phyloP scores from a whole-genome alignment of 2,113 vertebrate genomes.

The Thalassarche chlororhynchos region DNA sequence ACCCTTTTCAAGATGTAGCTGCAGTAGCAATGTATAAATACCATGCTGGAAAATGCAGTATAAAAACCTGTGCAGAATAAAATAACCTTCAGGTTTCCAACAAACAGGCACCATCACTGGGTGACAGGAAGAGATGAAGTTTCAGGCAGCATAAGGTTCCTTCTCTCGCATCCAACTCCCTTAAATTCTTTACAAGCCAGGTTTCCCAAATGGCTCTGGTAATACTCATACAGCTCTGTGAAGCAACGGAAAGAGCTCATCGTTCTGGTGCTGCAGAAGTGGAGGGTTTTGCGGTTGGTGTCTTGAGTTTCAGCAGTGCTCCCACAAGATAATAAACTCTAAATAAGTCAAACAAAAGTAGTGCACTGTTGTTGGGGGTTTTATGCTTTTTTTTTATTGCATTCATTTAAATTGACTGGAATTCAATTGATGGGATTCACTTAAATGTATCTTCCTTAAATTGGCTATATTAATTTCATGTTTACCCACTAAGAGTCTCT shows the following conservation, averaged over 20 bases:
- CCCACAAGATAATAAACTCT: neutral
- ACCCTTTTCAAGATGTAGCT: neutral
- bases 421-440: neutral
- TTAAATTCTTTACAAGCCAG: neutral
- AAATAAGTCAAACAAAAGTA: neutral
- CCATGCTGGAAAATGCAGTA: neutral
- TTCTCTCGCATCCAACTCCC: neutral
- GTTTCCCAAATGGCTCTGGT: neutral
- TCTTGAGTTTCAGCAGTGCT: neutral
- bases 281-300: neutral
- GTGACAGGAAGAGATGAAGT: neutral
- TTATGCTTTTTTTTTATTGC: neutral
- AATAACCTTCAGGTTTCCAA: neutral
- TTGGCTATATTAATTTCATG: neutral
- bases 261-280: neutral
- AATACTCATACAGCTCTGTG: neutral
- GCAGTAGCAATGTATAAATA: neutral
- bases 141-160: neutral
- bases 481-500: neutral
- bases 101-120: accelerated
- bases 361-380: accelerated
- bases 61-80: neutral
- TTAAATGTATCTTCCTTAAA: neutral
- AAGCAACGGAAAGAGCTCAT: neutral
- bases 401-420: neutral